Conservation (phyloP, 2,797 vertebrate genomes). For the Psittacula echo region DNA sequence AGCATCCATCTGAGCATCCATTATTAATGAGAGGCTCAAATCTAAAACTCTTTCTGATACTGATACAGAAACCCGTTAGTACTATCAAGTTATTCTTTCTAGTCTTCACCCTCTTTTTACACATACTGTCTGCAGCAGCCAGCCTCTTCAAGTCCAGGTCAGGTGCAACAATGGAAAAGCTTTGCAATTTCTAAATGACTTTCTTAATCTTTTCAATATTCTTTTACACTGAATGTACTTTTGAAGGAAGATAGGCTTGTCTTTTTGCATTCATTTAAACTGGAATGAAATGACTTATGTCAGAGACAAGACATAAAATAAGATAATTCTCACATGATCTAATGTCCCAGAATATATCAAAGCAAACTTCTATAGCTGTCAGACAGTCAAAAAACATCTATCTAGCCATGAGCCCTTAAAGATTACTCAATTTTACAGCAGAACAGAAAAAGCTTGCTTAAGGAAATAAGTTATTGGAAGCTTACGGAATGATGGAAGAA, state of each 20-base stretch:
- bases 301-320: background rate
- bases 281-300: background rate
- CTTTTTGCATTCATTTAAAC: constrained; percentile 15
- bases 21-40: constrained; percentile 56
- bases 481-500: background rate
- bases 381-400: background rate
- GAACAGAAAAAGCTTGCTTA: background rate
- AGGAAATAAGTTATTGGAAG: background rate
- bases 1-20: background rate
- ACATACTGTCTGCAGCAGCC: background rate
- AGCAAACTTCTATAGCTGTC: background rate
- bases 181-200: background rate
- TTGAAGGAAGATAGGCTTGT: background rate
- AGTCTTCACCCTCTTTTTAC: background rate
- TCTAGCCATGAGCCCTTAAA: background rate
- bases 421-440: background rate
- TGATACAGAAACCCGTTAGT: background rate
- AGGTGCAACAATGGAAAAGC: background rate
- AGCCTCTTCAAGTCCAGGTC: background rate
- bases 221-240: background rate
- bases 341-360: background rate
- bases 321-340: background rate
- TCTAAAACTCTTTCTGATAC: constrained; percentile 44
- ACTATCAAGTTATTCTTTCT: background rate
- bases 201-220: background rate